Percentiles rank a stretch among this genome's conserved stretches.
Conservation (phyloP, 2,888 invertebrate genomes). For the Rotaria socialis region DNA sequence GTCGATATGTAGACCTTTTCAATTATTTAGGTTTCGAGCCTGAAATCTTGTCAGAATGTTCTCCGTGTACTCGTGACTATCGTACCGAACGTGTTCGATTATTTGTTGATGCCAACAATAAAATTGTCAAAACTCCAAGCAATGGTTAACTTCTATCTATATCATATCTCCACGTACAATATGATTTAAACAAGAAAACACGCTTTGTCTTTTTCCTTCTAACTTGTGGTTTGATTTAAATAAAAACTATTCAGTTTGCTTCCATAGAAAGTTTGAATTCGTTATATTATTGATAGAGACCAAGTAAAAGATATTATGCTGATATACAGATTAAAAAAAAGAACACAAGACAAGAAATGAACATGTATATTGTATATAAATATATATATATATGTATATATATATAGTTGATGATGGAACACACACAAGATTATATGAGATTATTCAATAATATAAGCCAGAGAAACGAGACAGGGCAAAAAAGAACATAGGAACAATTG, state of each 20-base stretch:
- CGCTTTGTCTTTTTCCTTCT: too few relatives aligned
- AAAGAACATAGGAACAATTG: too few relatives aligned
- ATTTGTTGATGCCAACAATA: not conserved
- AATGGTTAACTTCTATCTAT: too few relatives aligned
- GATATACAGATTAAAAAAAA: not conserved
- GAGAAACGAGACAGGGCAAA: not conserved
- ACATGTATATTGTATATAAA: slow-evolving; percentile 3
- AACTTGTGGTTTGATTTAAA: too few relatives aligned
- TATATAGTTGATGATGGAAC: slow-evolving; percentile 26
- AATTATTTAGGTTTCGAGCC: not conserved
- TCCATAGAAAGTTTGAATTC: not conserved
- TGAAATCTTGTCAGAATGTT: not conserved
- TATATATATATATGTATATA: not conserved
- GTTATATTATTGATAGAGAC: slow-evolving; percentile 14
- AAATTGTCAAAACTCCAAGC: not conserved
- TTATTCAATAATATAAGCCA: not conserved
- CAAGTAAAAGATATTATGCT: slow-evolving; percentile 25
- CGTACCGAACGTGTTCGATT: not conserved
- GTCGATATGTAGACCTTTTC: too few relatives aligned
- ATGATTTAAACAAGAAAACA: too few relatives aligned
- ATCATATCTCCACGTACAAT: too few relatives aligned
- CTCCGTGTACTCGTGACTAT: not conserved
- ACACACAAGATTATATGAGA: slow-evolving; percentile 24
- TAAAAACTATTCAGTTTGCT: too few relatives aligned
- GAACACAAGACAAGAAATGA: not conserved